Percentiles rank a stretch among this genome's conserved stretches.
Conservation (phyloP, 2,888 invertebrate species). For the Brenthis hecate region DNA sequence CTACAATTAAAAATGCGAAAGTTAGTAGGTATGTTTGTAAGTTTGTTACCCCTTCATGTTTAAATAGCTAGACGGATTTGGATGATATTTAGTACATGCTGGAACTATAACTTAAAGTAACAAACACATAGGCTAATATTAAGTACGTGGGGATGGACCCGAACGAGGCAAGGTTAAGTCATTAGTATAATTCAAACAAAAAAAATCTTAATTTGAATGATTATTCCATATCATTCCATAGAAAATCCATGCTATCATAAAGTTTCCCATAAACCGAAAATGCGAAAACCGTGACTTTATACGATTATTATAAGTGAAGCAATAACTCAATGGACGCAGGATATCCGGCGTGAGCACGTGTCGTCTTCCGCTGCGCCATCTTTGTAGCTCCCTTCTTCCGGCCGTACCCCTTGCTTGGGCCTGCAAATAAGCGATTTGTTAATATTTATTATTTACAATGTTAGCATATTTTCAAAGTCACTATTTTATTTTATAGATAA, state of each 20-base stretch:
- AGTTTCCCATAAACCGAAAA: slow-evolving; percentile 35
- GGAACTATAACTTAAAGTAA: too few relatives aligned
- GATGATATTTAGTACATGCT: too few relatives aligned
- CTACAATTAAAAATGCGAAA: too few relatives aligned
- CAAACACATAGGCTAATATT: too few relatives aligned
- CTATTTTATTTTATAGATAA: too few relatives aligned
- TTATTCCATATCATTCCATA: not conserved
- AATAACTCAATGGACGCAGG: slow-evolving; percentile 77
- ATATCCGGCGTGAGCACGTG: slow-evolving; percentile 80
- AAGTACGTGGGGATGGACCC: too few relatives aligned
- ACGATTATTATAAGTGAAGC: slow-evolving; percentile 57
- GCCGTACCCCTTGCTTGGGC: slow-evolving; percentile 73
- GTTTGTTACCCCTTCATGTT: too few relatives aligned
- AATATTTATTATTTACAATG: not conserved
- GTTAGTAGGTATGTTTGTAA: too few relatives aligned
- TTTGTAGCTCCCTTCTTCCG: slow-evolving; percentile 72
- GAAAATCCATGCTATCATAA: slow-evolving; percentile 22
- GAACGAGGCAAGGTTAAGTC: too few relatives aligned
- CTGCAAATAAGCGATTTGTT: slow-evolving; percentile 43
- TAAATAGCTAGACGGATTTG: too few relatives aligned
- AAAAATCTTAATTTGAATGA: not conserved
- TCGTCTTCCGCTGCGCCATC: slow-evolving; percentile 78
- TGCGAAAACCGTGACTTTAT: slow-evolving; percentile 41
- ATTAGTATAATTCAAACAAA: not conserved
- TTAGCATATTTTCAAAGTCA: not conserved